Conservation (phyloP, 2,113 vertebrate genomes). For the Equus przewalskii region DNA sequence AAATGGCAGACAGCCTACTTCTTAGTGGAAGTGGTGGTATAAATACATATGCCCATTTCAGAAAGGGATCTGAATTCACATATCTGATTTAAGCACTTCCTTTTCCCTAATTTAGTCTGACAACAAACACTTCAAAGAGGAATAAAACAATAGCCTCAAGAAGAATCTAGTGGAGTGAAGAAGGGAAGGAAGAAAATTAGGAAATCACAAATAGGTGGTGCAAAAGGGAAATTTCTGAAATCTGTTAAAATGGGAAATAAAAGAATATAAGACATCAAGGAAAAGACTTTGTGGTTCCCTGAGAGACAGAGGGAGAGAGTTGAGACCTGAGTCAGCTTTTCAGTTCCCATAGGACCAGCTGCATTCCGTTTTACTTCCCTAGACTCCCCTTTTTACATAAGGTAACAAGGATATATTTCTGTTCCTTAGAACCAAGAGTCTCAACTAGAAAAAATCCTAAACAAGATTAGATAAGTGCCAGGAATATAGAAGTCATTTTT, state of each 20-base stretch:
- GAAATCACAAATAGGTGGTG: constrained; percentile 6
- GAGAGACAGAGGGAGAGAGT: background rate
- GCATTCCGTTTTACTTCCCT: background rate
- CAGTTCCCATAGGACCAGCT: background rate
- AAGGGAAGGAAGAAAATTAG: background rate
- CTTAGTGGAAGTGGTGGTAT: background rate
- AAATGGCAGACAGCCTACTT: background rate
- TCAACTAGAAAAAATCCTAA: background rate
- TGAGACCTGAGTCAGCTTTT: background rate
- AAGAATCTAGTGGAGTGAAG: background rate
- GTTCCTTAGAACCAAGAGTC: background rate
- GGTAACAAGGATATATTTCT: background rate
- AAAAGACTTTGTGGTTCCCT: background rate
- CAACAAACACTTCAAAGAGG: constrained; percentile 1
- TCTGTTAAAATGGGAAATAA: background rate
- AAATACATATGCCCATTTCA: background rate
- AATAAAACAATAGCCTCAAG: constrained; percentile 6
- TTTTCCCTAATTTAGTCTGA: background rate
- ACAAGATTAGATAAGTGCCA: constrained; percentile 15
- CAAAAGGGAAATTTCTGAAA: background rate
- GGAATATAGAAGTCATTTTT: background rate
- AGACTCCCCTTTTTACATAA: background rate
- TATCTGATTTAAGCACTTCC: constrained; percentile 34
- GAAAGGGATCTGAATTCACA: background rate
- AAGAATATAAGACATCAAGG: background rate